A percentile compares a stretch with the other conserved stretches of the same genome.
phyloP scores from a whole-genome alignment of 2,113 vertebrate species.

The Gopherus evgoodei region DNA sequence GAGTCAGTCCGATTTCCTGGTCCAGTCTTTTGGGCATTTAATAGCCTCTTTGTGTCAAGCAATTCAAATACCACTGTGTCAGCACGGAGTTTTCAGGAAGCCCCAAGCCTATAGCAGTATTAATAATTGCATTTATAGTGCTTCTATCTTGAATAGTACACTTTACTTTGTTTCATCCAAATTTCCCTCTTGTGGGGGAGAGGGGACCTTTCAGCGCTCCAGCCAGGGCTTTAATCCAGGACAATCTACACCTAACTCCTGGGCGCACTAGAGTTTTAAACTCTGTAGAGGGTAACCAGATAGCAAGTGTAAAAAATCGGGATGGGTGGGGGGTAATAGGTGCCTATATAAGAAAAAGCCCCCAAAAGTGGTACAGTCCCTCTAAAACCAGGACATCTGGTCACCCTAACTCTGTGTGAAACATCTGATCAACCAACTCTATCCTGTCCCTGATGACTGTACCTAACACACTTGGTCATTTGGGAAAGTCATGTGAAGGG shows the following conservation, averaged over 20 bases:
- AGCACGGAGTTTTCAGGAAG: neutral
- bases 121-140: neutral
- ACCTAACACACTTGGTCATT: neutral
- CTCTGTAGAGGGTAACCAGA: no score
- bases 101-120: slow-evolving; percentile 7
- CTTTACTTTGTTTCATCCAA: slow-evolving; percentile 2
- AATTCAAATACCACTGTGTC: neutral
- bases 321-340: no score
- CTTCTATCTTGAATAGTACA: neutral
- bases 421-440: neutral
- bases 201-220: neutral
- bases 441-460: neutral
- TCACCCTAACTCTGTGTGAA: no score
- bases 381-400: no score
- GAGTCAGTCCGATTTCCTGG: neutral
- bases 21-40: slow-evolving; percentile 14
- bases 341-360: no score
- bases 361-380: no score
- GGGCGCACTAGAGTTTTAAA: neutral
- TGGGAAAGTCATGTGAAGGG: neutral
- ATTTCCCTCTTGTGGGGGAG: no score
- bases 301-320: no score
- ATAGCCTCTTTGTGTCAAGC: neutral
- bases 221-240: neutral
- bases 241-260: neutral